phyloP scores from a whole-genome alignment of 2,113 vertebrate genomes.

The Burhinus oedicnemus region DNA sequence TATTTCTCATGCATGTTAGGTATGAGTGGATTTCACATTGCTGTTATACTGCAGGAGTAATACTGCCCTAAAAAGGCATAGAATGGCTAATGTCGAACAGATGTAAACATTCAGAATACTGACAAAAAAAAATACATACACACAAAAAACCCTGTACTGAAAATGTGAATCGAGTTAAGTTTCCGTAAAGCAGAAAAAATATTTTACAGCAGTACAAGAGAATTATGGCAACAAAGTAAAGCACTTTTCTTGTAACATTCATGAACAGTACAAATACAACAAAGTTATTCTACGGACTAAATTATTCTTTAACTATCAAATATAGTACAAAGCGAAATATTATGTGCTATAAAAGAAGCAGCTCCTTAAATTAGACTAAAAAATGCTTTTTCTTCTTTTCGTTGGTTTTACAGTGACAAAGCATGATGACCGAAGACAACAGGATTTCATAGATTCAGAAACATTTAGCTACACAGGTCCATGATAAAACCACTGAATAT shows the following conservation, averaged over 20 bases:
- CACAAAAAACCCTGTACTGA: conserved; percentile 68
- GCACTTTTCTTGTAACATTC: conserved; percentile 83
- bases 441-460: conserved; percentile 66
- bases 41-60: conserved; percentile 77
- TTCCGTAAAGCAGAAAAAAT: conserved; percentile 73
- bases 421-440: conserved; percentile 74
- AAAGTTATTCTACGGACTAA: conserved; percentile 78
- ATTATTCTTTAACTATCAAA: conserved; percentile 82
- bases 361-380: conserved; percentile 83
- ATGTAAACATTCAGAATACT: conserved; percentile 88
- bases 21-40: conserved; percentile 77
- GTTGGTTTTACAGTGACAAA: conserved; percentile 77
- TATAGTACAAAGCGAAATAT: conserved; percentile 83
- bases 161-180: conserved; percentile 66
- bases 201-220: conserved; percentile 80
- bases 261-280: conserved; percentile 82
- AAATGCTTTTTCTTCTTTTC: conserved; percentile 58
- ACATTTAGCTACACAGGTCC: conserved; percentile 75
- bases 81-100: conserved; percentile 80
- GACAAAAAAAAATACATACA: conserved; percentile 59
- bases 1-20: conserved; percentile 68
- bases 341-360: conserved; percentile 84
- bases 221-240: conserved; percentile 83
- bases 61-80: conserved; percentile 78
- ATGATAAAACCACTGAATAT: conserved; percentile 61